These are phyloP conservation scores for Crossocerus cetratus DNA, from an alignment of 2,888 invertebrate species.

Conservation along the genomic window DNA sequence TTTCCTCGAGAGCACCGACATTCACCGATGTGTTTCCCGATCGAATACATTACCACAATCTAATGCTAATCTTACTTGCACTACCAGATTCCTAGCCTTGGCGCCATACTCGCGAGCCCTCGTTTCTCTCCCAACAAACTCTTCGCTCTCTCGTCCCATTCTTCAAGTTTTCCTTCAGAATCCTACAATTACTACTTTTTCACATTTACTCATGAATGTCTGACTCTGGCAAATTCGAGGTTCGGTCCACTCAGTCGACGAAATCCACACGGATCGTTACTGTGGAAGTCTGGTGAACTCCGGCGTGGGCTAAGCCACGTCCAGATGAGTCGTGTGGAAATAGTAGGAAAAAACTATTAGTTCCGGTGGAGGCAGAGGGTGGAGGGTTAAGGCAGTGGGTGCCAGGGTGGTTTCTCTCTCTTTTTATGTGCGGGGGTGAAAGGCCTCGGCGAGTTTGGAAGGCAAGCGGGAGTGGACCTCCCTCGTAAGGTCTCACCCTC, in stretches of 20 bases:
- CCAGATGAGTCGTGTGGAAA: constrained; percentile 53
- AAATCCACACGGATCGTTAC: too few species aligned
- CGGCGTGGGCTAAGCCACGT: too few species aligned
- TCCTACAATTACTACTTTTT: too few species aligned
- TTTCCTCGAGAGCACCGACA: constrained; percentile 56
- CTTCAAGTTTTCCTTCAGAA: too few species aligned
- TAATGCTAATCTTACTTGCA: background rate
- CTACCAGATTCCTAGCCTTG: too few species aligned
- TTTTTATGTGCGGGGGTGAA: constrained; percentile 28
- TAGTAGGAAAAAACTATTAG: constrained; percentile 69
- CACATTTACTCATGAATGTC: too few species aligned
- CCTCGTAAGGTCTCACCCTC: constrained; percentile 58
- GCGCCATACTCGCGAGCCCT: too few species aligned
- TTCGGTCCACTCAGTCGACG: too few species aligned
- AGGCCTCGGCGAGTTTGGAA: constrained; percentile 32
- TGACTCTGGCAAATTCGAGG: too few species aligned
- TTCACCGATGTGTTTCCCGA: constrained; percentile 17
- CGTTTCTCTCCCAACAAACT: too few species aligned
- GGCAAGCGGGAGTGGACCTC: constrained; percentile 48
- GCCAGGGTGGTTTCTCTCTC: constrained; percentile 13
- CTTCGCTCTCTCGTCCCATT: too few species aligned
- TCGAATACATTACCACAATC: background rate
- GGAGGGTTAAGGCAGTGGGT: constrained; percentile 40
- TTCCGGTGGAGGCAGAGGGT: constrained; percentile 63
- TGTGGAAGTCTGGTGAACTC: too few species aligned